Base-by-base conservation (phyloP, 2,888 invertebrate species). In the Leucophenga maculata region DNA sequence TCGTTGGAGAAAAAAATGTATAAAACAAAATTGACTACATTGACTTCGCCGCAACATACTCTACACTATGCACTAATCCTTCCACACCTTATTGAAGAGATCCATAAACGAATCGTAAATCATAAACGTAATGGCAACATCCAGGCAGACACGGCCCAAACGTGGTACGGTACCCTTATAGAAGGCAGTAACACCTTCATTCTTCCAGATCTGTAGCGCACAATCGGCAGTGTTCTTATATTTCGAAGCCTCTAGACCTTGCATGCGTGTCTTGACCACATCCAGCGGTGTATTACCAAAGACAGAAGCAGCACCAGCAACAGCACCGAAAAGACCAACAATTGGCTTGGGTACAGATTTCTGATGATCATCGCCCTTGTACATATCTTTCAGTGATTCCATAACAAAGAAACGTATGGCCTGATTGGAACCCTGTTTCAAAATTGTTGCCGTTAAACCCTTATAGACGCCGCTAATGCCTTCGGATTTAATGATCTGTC, bases 81-180 rank as follows among this genome's bases (percentile, higher is more conserved):
- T 79, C 97, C 97, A 98, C n/a, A 95, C 88, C 86, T 92, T 93
- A 88, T 97, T 96, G 87, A 99, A 98, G 0, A 96, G 86, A 68
- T 98, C 98, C 97, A 99, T 99, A 87, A 99, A 97, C 70, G 95
- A 96, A 88, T 99, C 99, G 87, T 99, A 99, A 83, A 99, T 98
- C 93, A 99, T 98, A 90, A 99, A 99, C 0, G 99, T 99, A 76
- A 99, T 99, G 52, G 95, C 98, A 16, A 99, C 99, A 89, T 99
- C 99, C 75, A 99, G 90, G 76, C 99, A 99, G 0, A 99, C 99
- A 74, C 99, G 92, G 82, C 97, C 94, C 81, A 99, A 90, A 69
- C 99, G 91, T 0, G 99, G 99, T 60, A 99, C 94, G 0, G 99
- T 99, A 76, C 99, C 99, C 89, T 99, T 99, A 91, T 99, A 99